A percentile compares a stretch with the other conserved stretches of the same genome.
phyloP scores from a whole-genome alignment of 53 echinoderm and acorn worm species.

The Glandiceps talaboti region DNA sequence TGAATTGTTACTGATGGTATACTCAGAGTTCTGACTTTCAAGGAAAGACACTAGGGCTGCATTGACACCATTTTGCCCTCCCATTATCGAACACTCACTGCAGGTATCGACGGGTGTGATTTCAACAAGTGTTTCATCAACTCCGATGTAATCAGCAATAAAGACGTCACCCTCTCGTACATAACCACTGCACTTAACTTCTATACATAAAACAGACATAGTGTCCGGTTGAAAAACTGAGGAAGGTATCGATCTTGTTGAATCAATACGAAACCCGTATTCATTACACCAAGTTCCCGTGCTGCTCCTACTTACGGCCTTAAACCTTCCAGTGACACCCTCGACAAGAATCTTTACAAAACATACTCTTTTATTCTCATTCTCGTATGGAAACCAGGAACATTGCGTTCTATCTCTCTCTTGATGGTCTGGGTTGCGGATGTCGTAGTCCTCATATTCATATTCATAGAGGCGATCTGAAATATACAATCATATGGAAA shows the following conservation, averaged over 20 bases:
- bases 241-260: neutral
- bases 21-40: neutral
- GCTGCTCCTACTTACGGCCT: neutral
- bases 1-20: no score
- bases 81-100: neutral
- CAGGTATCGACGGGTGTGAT: neutral
- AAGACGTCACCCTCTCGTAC: neutral
- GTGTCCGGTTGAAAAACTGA: neutral
- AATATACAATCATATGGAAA: no score
- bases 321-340: neutral
- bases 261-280: neutral
- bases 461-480: neutral
- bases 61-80: neutral
- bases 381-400: neutral
- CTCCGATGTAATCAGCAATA: neutral
- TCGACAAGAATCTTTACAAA: neutral
- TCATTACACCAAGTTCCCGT: no score
- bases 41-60: neutral
- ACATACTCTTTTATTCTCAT: neutral
- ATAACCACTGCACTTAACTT: neutral
- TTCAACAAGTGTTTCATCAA: neutral
- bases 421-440: neutral
- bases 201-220: neutral
- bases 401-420: neutral
- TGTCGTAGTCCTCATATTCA: neutral